phyloP scores from a whole-genome alignment of 2,113 vertebrate genomes.

The Serinus canaria region DNA sequence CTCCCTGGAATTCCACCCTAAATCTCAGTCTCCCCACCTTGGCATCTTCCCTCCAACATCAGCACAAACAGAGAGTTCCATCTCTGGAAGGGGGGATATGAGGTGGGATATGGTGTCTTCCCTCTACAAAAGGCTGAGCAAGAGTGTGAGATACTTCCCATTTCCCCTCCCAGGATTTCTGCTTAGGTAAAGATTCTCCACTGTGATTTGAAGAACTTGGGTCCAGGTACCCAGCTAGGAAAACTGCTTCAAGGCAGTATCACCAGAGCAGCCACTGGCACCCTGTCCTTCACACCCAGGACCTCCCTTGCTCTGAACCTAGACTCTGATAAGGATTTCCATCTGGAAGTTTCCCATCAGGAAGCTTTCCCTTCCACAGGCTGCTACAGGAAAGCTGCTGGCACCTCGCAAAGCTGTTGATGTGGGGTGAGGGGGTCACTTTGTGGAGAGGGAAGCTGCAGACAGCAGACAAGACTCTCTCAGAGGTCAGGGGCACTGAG shows the following conservation, averaged over 20 bases:
- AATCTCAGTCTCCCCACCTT: background rate
- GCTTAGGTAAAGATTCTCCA: background rate
- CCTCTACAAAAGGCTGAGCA: background rate
- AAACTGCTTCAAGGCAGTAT: background rate
- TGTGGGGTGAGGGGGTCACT: rapidly evolving
- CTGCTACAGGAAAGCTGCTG: background rate
- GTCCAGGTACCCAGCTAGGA: background rate
- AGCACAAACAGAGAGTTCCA: background rate
- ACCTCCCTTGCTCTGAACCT: background rate
- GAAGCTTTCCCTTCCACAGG: too few species aligned
- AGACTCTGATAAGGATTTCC: background rate
- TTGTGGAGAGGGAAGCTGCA: background rate
- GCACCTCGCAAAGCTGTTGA: background rate
- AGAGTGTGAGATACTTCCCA: background rate
- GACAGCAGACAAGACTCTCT: background rate
- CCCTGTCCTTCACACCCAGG: too few species aligned
- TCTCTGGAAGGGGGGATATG: rapidly evolving
- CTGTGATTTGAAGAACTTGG: background rate
- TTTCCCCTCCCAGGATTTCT: background rate
- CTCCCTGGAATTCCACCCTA: background rate
- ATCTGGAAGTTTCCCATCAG: background rate
- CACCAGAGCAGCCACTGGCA: background rate
- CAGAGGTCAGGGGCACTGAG: too few species aligned
- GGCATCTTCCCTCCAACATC: background rate
- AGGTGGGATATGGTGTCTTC: background rate